Evolutionary conservation across 2,797 vertebrate species (phyloP).

Genomic region (Sebastes nivosus): DNA sequence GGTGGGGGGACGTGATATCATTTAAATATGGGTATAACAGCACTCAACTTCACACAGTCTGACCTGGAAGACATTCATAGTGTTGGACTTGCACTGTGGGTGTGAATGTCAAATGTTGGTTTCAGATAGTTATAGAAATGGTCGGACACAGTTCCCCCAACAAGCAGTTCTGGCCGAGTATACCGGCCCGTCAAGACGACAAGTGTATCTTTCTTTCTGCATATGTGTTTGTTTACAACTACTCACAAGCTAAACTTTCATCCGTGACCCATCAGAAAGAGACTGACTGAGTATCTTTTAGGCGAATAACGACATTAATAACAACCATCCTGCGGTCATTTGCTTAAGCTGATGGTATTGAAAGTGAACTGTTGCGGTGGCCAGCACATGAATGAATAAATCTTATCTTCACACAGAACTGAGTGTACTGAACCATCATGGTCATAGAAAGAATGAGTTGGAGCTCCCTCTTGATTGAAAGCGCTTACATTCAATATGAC

Average conservation of each 20-base stretch:
- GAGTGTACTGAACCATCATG: too few relatives aligned
- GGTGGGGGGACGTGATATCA: neutral
- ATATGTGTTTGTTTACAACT: neutral
- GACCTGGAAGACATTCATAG: too few relatives aligned
- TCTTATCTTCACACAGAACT: too few relatives aligned
- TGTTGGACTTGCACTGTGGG: too few relatives aligned
- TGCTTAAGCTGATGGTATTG: too few relatives aligned
- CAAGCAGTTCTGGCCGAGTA: too few relatives aligned
- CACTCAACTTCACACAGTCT: too few relatives aligned
- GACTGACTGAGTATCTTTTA: neutral
- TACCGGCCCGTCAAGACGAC: too few relatives aligned
- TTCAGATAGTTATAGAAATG: neutral
- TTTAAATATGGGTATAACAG: neutral
- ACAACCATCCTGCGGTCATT: neutral
- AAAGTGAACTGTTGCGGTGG: too few relatives aligned
- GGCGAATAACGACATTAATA: neutral
- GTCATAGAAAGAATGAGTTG: too few relatives aligned
- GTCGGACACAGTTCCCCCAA: too few relatives aligned
- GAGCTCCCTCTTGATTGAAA: neutral
- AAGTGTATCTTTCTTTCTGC: neutral
- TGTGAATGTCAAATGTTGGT: neutral
- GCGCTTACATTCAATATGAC: neutral
- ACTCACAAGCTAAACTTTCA: neutral
- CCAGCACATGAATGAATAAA: too few relatives aligned
- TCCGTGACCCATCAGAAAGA: neutral